phyloP scores from a whole-genome alignment of 2,113 vertebrate species.

The Pseudopodoces humilis region DNA sequence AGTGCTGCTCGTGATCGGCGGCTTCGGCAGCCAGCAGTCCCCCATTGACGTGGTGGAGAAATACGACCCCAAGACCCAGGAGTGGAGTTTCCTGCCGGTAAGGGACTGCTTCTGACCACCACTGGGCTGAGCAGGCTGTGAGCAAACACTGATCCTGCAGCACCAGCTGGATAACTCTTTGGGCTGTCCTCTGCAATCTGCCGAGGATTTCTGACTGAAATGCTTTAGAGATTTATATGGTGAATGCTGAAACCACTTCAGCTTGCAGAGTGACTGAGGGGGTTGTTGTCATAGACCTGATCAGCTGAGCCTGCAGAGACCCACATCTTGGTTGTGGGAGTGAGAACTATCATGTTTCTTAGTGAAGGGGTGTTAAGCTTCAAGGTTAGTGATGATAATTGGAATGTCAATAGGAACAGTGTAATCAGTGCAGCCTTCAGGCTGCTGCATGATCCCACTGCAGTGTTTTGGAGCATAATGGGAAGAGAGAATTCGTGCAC shows the following conservation, averaged over 20 bases:
- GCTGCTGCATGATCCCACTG: not conserved
- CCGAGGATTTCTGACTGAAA: not conserved
- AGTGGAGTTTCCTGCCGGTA: constrained; percentile 96
- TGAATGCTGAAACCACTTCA: not conserved
- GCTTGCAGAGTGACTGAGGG: not conserved
- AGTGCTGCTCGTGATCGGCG: constrained; percentile 94
- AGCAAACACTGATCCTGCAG: not conserved
- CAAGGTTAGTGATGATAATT: constrained; percentile 1
- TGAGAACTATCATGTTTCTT: not conserved
- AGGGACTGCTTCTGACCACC: constrained; percentile 50
- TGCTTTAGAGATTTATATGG: not conserved
- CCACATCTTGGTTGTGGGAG: constrained; percentile 5
- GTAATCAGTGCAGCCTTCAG: not conserved
- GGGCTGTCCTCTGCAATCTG: not conserved
- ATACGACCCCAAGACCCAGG: constrained; percentile 96
- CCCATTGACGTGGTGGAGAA: constrained; percentile 98
- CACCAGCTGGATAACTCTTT: not conserved
- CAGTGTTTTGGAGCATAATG: not conserved
- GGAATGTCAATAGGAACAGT: constrained; percentile 1
- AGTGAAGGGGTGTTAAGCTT: not conserved
- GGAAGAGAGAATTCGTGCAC: not conserved
- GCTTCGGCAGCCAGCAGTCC: constrained; percentile 97
- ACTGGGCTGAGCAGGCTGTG: not conserved
- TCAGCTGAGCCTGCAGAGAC: constrained; percentile 18
- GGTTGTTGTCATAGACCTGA: not conserved